phyloP scores from a whole-genome alignment of 2,113 vertebrate species.

The Glareola pratincola region DNA sequence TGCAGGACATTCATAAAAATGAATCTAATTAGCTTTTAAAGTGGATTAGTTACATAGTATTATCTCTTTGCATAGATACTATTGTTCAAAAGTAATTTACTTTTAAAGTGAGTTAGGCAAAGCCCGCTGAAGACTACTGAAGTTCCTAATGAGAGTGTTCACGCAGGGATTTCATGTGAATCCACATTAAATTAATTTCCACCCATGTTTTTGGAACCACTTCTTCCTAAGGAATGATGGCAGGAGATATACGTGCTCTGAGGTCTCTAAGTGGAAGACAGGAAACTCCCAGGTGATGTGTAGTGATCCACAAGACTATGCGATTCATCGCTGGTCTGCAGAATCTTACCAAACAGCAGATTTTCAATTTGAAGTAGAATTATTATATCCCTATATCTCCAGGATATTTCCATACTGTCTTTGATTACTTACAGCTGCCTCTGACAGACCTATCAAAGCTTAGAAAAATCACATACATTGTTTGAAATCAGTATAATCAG shows the following conservation, averaged over 20 bases:
- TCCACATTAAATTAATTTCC: background rate
- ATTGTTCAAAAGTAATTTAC: background rate
- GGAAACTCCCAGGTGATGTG: background rate
- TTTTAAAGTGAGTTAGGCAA: background rate
- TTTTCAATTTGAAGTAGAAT: background rate
- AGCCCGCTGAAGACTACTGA: background rate
- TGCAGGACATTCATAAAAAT: background rate
- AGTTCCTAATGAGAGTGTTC: background rate
- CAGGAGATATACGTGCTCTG: background rate
- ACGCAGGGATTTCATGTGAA: background rate
- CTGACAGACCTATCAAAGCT: slow-evolving; percentile 30
- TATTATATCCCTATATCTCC: background rate
- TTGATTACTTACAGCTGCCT: slow-evolving; percentile 52
- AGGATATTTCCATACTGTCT: slow-evolving; percentile 45
- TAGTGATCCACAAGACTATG: background rate
- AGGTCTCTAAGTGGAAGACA: background rate
- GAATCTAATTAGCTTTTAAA: background rate
- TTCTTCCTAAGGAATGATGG: background rate
- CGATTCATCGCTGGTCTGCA: background rate
- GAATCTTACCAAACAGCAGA: background rate
- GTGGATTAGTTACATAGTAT: background rate
- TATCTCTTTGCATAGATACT: background rate
- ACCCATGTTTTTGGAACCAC: background rate
- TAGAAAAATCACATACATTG: slow-evolving; percentile 15
- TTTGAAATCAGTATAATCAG: slow-evolving; percentile 50